These are phyloP conservation scores for Carpatolechia fugitivella DNA, from an alignment of 2,888 invertebrate genomes.

Conservation along the genomic window DNA sequence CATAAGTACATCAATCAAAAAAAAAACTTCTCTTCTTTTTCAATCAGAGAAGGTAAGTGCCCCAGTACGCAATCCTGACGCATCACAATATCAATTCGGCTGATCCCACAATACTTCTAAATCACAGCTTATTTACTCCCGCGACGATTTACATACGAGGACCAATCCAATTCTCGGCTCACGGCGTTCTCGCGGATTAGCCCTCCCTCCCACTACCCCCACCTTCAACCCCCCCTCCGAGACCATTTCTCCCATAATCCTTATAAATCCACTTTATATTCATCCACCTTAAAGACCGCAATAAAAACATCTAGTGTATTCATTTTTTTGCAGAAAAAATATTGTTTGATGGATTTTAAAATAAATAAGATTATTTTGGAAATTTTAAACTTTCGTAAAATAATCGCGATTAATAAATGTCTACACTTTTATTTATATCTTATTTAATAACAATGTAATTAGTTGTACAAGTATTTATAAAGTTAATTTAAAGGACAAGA, in stretches of 20 bases:
- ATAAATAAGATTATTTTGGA: no score
- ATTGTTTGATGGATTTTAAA: not conserved
- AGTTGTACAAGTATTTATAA: no score
- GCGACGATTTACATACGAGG: slow-evolving; percentile 71
- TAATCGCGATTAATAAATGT: no score
- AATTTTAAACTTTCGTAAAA: no score
- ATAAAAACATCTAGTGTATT: slow-evolving; percentile 68
- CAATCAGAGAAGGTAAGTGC: not conserved
- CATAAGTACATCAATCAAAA: no score
- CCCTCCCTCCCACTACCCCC: slow-evolving; percentile 29
- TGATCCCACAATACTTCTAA: slow-evolving; percentile 61
- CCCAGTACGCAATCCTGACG: not conserved
- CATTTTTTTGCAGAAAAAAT: slow-evolving; percentile 9
- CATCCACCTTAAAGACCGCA: slow-evolving; percentile 77
- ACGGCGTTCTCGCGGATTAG: slow-evolving; percentile 39
- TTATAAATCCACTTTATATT: slow-evolving; percentile 76
- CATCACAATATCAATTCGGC: slow-evolving; percentile 41
- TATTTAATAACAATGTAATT: no score
- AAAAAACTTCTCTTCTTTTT: no score
- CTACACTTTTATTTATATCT: no score
- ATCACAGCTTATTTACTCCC: slow-evolving; percentile 73
- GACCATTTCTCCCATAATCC: slow-evolving; percentile 69
- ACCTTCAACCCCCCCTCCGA: slow-evolving; percentile 35
- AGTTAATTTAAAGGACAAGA: no score
- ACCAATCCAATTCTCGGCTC: slow-evolving; percentile 73